Evolutionary conservation across 2,888 invertebrate species (phyloP).

Genomic region (Ectemnius continuus): DNA sequence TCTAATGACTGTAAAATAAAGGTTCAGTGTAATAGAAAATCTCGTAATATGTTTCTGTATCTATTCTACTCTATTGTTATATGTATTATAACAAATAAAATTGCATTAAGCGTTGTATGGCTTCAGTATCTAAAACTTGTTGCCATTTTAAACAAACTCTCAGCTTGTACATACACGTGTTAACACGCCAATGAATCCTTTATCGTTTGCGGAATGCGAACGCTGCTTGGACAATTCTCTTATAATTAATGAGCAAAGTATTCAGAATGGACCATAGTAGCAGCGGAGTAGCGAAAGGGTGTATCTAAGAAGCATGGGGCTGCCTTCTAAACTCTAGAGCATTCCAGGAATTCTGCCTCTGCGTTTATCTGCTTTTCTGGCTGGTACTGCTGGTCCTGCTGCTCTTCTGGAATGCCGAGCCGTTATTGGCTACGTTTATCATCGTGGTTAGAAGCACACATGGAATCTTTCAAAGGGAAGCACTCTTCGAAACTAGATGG

Average conservation of each 20-base stretch:
- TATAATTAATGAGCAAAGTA: conserved; percentile 74
- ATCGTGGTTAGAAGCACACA: conserved; percentile 46
- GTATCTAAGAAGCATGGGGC: conserved; percentile 68
- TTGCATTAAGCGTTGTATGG: too few species aligned
- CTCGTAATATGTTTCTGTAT: too few species aligned
- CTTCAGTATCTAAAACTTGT: too few species aligned
- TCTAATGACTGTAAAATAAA: too few species aligned
- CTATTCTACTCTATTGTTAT: too few species aligned
- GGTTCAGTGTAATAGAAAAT: too few species aligned
- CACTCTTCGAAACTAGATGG: too few species aligned
- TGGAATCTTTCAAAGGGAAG: conserved; percentile 46
- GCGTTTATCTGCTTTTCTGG: conserved; percentile 24
- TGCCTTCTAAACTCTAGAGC: conserved; percentile 65
- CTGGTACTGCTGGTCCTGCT: conserved; percentile 18
- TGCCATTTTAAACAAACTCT: not conserved
- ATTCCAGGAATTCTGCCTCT: conserved; percentile 64
- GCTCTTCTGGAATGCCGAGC: conserved; percentile 57
- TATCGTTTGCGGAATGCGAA: conserved; percentile 25
- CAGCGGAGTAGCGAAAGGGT: conserved; percentile 70
- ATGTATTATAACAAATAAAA: too few species aligned
- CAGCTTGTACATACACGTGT: not conserved
- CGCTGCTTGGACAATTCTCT: conserved; percentile 70
- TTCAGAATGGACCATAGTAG: conserved; percentile 71
- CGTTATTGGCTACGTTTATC: conserved; percentile 66
- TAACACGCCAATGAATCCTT: not conserved